Conservation (phyloP, 2,888 invertebrate species). For the Liopterus haemorrhoidalis region DNA sequence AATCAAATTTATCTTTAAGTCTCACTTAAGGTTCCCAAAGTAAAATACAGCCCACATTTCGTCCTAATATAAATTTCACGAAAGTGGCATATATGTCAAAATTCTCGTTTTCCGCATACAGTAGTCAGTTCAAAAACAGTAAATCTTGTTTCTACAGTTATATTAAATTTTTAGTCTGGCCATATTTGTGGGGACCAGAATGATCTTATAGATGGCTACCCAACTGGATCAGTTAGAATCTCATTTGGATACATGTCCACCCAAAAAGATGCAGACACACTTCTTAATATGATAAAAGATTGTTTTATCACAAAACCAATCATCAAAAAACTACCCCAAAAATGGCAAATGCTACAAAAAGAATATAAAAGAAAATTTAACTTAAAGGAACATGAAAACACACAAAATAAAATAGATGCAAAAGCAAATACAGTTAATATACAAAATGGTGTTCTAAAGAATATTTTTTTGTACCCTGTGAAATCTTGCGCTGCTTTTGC, state of each 20-base stretch:
- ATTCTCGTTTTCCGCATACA: no score
- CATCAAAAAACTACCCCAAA: conserved; percentile 40
- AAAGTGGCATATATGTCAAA: no score
- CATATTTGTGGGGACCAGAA: conserved; percentile 87
- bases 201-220: conserved; percentile 77
- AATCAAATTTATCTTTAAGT: no score
- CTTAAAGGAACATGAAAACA: conserved; percentile 8
- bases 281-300: conserved; percentile 66
- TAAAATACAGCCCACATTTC: no score
- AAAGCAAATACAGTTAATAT: conserved; percentile 10
- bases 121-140: no score
- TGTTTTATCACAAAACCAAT: conserved; percentile 62
- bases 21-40: no score
- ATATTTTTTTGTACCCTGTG: conserved; percentile 73
- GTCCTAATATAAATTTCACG: no score
- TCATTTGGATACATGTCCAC: conserved; percentile 92
- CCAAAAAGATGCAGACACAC: conserved; percentile 60
- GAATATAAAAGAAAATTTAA: conserved; percentile 19
- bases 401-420: conserved; percentile 25
- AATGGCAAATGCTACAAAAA: conserved; percentile 33
- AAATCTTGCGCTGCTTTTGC: conserved; percentile 84
- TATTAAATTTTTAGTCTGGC: conserved; percentile 54
- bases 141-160: conserved; percentile 13
- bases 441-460: not conserved
- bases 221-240: conserved; percentile 86